A percentile compares a stretch with the other conserved stretches of the same genome.
Conservation (phyloP, 2,888 invertebrate species). For the Choreutis nemorana region DNA sequence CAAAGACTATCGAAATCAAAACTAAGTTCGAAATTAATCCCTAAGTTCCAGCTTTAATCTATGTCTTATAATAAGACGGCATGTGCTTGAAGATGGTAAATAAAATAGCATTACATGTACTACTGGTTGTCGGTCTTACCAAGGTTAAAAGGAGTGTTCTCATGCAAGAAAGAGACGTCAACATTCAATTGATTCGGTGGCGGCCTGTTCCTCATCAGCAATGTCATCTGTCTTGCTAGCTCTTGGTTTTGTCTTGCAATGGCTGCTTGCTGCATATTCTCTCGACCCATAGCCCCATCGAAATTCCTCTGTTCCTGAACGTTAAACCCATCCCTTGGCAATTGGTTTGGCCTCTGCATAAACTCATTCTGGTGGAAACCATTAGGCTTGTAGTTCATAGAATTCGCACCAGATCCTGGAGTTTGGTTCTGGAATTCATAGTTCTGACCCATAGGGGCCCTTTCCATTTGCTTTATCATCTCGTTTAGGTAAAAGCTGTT, state of each 20-base stretch:
- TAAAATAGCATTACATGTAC: too few relatives aligned
- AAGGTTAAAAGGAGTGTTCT: constrained; percentile 47
- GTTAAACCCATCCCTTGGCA: constrained; percentile 33
- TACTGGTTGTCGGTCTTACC: constrained; percentile 36
- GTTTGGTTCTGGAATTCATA: constrained; percentile 38
- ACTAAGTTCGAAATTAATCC: background rate
- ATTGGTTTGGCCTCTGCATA: constrained; percentile 36
- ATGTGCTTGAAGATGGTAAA: too few relatives aligned
- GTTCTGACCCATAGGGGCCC: constrained; percentile 33
- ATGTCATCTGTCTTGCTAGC: constrained; percentile 47
- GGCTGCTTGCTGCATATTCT: constrained; percentile 37
- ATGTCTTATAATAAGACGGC: too few relatives aligned
- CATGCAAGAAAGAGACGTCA: constrained; percentile 52
- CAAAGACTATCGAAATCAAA: too few relatives aligned
- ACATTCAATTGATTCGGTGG: constrained; percentile 51
- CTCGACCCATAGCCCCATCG: constrained; percentile 28
- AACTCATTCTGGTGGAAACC: constrained; percentile 47
- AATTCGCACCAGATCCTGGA: constrained; percentile 23
- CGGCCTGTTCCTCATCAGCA: constrained; percentile 47
- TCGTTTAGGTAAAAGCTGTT: constrained; percentile 33
- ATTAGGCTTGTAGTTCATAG: constrained; percentile 39
- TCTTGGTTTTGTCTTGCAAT: constrained; percentile 49
- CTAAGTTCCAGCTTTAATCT: background rate
- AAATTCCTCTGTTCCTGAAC: constrained; percentile 38
- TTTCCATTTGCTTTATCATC: constrained; percentile 36